Evolutionary conservation across 2,888 invertebrate genomes (phyloP), one percentile per base, ranked within the genome.

Genomic region (Dolomedes plantarius): DNA sequence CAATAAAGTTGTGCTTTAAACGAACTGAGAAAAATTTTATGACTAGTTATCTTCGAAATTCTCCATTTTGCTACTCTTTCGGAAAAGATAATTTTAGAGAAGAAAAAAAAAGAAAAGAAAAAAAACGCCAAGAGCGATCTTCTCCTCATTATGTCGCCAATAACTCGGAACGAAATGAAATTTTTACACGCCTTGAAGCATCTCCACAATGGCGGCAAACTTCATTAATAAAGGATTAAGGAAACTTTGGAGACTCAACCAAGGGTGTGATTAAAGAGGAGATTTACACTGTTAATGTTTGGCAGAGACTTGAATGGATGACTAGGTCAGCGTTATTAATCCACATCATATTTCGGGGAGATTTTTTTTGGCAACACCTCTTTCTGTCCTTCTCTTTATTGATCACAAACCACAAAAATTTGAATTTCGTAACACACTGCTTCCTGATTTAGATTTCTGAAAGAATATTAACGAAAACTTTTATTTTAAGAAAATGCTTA

Each of bases 141-240:
- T 32, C 3, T n/a, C n/a, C 65, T 65, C 31, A 29, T 65, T 31
- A 65, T 28, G 29, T n/a, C 19, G 0, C 29, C 31, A 65, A 31
- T 31, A 65, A 65, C 31, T 65, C 23, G 31, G 29, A 29, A 65
- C 65, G 31, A 65, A 65, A 65, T 65, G 31, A 28, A 31, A 65
- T 65, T 65, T 65, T 65, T 65, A 65, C 65, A 16, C 23, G 13
- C 2, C n/a, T 29, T 31, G 2, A 29, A 65, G n/a, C 31, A n/a
- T 7, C 19, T 32, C 36, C 65, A 36, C 39, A 78, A 27, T 62
- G 73, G 72, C 29, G 65, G 28, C 41, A 65, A 75, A 75, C 75
- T 82, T 82, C 82, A 75, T 82, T 82, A 82, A 82, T 82, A 82
- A 75, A 36, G 75, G 82, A 82, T 82, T 82, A 82, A 75, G 56